Percentiles rank a stretch among this genome's conserved stretches.
Evolutionary conservation across 1,140 invertebrate species (phyloP).

Genomic region (Ostrea denselamellosa): DNA sequence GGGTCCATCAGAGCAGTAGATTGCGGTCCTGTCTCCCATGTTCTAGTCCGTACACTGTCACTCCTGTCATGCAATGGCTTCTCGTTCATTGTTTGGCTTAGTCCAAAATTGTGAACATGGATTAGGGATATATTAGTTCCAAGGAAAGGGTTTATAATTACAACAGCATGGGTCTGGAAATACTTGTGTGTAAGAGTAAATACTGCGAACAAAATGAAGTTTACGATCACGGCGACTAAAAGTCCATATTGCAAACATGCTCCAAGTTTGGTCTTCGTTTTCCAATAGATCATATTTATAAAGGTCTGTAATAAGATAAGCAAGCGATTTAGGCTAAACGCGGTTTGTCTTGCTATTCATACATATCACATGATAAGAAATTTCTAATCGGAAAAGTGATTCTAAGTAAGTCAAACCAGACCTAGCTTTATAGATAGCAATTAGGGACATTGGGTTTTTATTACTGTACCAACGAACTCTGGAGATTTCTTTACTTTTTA

Average conservation of each 20-base stretch:
- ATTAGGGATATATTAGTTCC: not conserved
- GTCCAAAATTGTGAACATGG: not conserved
- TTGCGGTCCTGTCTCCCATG: not conserved
- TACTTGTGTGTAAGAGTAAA: not conserved
- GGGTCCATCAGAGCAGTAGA: conserved; percentile 3
- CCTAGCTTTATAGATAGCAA: too few relatives aligned
- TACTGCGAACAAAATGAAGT: conserved; percentile 19
- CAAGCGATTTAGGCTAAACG: not conserved
- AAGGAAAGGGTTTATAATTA: not conserved
- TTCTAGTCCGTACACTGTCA: not conserved
- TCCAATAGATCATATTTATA: conserved; percentile 4
- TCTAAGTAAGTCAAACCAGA: too few relatives aligned
- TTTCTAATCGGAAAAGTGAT: too few relatives aligned
- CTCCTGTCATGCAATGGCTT: not conserved
- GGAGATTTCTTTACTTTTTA: too few relatives aligned
- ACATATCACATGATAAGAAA: too few relatives aligned
- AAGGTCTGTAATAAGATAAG: not conserved
- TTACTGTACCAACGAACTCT: too few relatives aligned
- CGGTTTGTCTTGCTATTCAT: too few relatives aligned
- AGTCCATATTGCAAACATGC: conserved; percentile 19
- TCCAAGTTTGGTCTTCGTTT: not conserved
- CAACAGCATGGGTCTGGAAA: not conserved
- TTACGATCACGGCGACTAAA: not conserved
- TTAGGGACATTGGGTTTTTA: too few relatives aligned
- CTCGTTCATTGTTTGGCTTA: not conserved